Evolutionary conservation across 1,140 invertebrate species (phyloP), one percentile per base, ranked within the genome.

Genomic region (Brachionus manjavacas): DNA sequence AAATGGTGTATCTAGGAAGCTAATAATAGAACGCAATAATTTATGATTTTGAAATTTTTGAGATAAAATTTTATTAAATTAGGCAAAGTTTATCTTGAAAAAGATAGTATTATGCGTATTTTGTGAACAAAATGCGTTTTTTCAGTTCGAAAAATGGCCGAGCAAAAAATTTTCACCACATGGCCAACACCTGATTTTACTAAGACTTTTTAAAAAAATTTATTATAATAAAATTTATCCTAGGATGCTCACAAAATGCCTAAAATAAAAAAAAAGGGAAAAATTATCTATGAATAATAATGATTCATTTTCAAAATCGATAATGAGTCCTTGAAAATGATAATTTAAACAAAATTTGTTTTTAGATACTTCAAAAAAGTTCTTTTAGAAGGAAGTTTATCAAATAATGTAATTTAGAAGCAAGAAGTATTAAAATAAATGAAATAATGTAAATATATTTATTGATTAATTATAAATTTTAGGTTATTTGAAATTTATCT

Each of bases 151-250:
- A 23, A n/a, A 4, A 16, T 49, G 43, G 43, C 43, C n/a, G 2
- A 55, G 16, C 12, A 16, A 60, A 60, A 9, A 23, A 16, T 6
- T 46, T 46, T 46, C 43, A 46, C 43, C 11, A 20, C 4, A 60
- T 1, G 9, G 46, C 16, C 8, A 20, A 60, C 52, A 60, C 52
- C 52, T 60, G 52, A 23, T 60, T 60, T 20, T 20, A 60, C 4
- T 20, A 20, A 25, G 9, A 60, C 16, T 20, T 20, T 23, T 60
- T 60, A 11, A 60, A 23, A 35, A 6, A 6, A 6, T 60, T 60
- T 60, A 60, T 60, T 60, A 60, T 60, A 60, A 60, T 60, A 60
- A 60, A 60, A 60, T 60, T 60, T 60, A 60, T 60, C 20, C 52
- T 60, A 60, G 52, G 20, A 8, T 60, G 52, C 52, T 60, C 52